Evolutionary conservation across 2,113 vertebrate species (phyloP).

Genomic region (Epinephelus lanceolatus): DNA sequence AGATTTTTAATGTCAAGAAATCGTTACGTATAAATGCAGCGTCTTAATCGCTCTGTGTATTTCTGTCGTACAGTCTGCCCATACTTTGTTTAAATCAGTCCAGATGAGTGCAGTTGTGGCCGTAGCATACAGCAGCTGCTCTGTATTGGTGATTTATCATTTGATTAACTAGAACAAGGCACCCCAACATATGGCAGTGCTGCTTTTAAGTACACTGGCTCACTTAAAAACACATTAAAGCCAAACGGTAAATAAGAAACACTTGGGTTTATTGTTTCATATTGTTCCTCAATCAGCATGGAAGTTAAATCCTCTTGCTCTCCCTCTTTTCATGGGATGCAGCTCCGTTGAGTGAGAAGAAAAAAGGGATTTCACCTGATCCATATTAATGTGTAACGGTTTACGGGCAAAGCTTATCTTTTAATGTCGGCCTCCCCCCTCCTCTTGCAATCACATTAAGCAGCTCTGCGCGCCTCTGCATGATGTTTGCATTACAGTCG

Average conservation of each 20-base stretch:
- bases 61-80: not conserved
- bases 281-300: slow-evolving; percentile 58
- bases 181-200: slow-evolving; percentile 42
- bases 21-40: not conserved
- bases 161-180: slow-evolving; percentile 59
- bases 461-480: slow-evolving; percentile 55
- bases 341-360: slow-evolving; percentile 25
- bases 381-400: slow-evolving; percentile 67
- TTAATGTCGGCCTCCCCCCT: slow-evolving; percentile 57
- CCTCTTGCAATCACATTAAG: slow-evolving; percentile 69
- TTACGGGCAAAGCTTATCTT: slow-evolving; percentile 68
- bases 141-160: slow-evolving; percentile 60
- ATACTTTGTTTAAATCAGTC: slow-evolving; percentile 43
- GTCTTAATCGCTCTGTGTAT: not conserved
- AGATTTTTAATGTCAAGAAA: slow-evolving; percentile 6
- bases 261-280: slow-evolving; percentile 61
- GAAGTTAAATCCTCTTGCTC: slow-evolving; percentile 45
- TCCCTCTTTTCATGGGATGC: slow-evolving; percentile 30
- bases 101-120: slow-evolving; percentile 40
- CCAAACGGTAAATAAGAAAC: slow-evolving; percentile 69
- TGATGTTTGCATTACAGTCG: slow-evolving; percentile 73
- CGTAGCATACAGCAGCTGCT: slow-evolving; percentile 51
- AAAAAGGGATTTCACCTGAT: slow-evolving; percentile 63
- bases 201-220: slow-evolving; percentile 35
- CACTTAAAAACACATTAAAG: slow-evolving; percentile 72